Evolutionary conservation across 2,888 invertebrate species (phyloP).

Genomic region (Aphidoletes aphidimyza): DNA sequence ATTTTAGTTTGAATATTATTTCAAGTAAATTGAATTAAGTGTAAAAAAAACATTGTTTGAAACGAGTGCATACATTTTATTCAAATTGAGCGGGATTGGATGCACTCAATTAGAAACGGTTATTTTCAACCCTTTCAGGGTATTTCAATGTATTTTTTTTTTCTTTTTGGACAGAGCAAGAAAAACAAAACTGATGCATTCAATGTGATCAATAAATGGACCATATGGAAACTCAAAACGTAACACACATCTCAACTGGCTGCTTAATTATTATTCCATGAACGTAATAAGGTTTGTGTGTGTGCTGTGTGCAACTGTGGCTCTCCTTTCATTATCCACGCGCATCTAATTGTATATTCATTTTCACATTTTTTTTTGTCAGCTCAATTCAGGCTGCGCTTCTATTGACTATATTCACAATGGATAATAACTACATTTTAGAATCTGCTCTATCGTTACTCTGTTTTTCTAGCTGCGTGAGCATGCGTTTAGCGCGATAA

Average conservation of each 20-base stretch:
- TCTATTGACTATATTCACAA: background rate
- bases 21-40: background rate
- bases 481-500: constrained; percentile 30
- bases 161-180: background rate
- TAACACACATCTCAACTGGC: background rate
- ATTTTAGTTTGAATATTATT: background rate
- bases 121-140: constrained; percentile 18
- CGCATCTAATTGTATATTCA: constrained; percentile 49
- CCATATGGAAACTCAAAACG: background rate
- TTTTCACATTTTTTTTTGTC: constrained; percentile 29
- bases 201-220: background rate
- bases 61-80: background rate
- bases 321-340: constrained; percentile 21
- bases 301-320: background rate
- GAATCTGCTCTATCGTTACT: background rate
- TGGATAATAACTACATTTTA: constrained; percentile 47
- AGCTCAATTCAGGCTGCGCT: background rate
- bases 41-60: background rate
- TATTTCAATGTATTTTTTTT: background rate
- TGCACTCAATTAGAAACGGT: constrained; percentile 35
- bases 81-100: constrained; percentile 19
- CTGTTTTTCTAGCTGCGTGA: background rate
- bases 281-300: background rate
- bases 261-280: constrained; percentile 35
- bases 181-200: too few relatives aligned